Percentiles rank a stretch among this genome's conserved stretches.
Evolutionary conservation across 1,140 invertebrate species (phyloP).

Genomic region (Ostrea denselamellosa): DNA sequence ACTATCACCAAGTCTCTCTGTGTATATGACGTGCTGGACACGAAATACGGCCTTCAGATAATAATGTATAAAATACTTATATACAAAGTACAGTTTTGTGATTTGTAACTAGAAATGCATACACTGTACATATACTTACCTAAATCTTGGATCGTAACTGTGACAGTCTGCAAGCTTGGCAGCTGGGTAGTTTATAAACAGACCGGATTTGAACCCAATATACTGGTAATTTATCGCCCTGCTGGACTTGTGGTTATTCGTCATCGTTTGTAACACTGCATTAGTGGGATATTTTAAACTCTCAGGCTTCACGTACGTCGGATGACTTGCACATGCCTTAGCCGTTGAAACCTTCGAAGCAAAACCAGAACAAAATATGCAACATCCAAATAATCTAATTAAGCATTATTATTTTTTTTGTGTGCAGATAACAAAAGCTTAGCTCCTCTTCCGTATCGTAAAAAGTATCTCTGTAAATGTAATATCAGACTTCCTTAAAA

Average conservation of each 20-base stretch:
- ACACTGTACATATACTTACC: not conserved
- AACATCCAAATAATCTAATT: too few species aligned
- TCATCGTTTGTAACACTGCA: not conserved
- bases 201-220: not conserved
- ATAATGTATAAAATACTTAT: not conserved
- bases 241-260: not conserved
- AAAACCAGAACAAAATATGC: too few species aligned
- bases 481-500: too few species aligned
- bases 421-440: too few species aligned
- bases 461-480: too few species aligned
- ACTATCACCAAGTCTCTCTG: not conserved
- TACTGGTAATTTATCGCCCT: not conserved
- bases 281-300: not conserved
- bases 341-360: not conserved
- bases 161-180: not conserved
- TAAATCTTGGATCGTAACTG: not conserved
- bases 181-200: not conserved
- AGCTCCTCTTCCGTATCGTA: too few species aligned
- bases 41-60: not conserved
- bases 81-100: too few species aligned
- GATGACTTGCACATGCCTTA: not conserved
- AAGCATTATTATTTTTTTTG: too few species aligned
- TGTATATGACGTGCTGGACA: not conserved
- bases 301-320: not conserved
- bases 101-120: not conserved